Conservation (phyloP, 2,113 vertebrate species). For the Gasterosteus aculeatus region DNA sequence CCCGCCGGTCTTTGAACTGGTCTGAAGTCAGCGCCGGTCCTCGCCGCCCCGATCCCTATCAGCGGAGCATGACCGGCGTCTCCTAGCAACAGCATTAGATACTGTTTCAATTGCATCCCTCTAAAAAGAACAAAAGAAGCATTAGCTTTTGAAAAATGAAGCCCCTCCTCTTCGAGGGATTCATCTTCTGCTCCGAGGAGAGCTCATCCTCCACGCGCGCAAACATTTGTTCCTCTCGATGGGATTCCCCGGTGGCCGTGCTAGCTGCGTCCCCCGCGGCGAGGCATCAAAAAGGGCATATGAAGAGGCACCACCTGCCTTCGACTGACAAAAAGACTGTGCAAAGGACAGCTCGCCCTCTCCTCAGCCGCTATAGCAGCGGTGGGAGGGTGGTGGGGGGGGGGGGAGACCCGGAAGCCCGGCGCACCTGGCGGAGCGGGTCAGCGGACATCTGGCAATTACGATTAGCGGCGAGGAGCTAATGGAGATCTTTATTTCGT, state of each 20-base stretch:
- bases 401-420: conserved; percentile 18
- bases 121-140: conserved; percentile 64
- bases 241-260: conserved; percentile 25
- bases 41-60: conserved; percentile 35
- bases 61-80: conserved; percentile 52
- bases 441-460: conserved; percentile 58
- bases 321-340: conserved; percentile 13
- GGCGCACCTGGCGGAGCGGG: conserved; percentile 34
- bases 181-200: conserved; percentile 32
- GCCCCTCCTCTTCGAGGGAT: conserved; percentile 40
- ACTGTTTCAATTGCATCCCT: conserved; percentile 44
- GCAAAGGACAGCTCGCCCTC: conserved; percentile 21
- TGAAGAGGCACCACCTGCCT: conserved; percentile 17
- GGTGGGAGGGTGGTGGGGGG: not conserved
- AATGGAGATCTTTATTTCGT: conserved; percentile 68
- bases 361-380: conserved; percentile 19
- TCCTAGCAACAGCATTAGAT: conserved; percentile 73
- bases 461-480: conserved; percentile 55
- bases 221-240: not conserved
- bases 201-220: conserved; percentile 13
- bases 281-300: conserved; percentile 24
- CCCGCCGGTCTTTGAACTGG: conserved; percentile 6
- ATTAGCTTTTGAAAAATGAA: conserved; percentile 64
- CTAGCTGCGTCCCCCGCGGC: conserved; percentile 13
- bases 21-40: conserved; percentile 48